These are phyloP conservation scores for Rattus rattus DNA, from an alignment of 2,113 vertebrate genomes.

Conservation along the genomic window DNA sequence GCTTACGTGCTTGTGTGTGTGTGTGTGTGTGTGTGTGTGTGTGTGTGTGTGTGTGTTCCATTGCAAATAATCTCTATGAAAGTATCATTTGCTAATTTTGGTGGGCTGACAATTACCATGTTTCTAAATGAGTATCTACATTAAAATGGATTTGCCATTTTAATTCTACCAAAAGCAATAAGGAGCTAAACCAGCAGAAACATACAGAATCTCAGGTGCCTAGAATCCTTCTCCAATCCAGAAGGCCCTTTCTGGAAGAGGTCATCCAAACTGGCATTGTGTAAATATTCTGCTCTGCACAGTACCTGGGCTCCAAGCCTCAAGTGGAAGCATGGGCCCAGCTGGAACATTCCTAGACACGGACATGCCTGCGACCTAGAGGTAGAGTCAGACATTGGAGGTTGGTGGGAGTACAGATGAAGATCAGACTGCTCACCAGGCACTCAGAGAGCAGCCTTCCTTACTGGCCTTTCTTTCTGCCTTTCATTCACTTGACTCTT, in stretches of 20 bases:
- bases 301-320: not conserved
- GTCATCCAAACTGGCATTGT: not conserved
- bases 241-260: not conserved
- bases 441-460: not conserved
- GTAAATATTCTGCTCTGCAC: not conserved
- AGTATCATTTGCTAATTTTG: not conserved
- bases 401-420: not conserved
- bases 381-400: too few relatives aligned
- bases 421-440: not conserved
- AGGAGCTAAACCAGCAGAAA: not conserved
- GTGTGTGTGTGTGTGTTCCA: not conserved
- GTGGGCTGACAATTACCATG: not conserved
- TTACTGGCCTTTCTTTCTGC: not conserved
- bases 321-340: not conserved
- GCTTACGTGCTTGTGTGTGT: too few relatives aligned
- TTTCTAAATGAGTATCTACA: not conserved
- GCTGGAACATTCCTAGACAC: not conserved
- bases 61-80: not conserved
- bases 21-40: too few relatives aligned
- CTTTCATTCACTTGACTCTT: not conserved
- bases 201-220: not conserved
- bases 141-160: slow-evolving; percentile 1
- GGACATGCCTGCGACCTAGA: not conserved
- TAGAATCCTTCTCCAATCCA: not conserved
- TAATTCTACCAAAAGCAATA: not conserved